Conservation (phyloP, 1,140 invertebrate species). For the Penaeus japonicus region DNA sequence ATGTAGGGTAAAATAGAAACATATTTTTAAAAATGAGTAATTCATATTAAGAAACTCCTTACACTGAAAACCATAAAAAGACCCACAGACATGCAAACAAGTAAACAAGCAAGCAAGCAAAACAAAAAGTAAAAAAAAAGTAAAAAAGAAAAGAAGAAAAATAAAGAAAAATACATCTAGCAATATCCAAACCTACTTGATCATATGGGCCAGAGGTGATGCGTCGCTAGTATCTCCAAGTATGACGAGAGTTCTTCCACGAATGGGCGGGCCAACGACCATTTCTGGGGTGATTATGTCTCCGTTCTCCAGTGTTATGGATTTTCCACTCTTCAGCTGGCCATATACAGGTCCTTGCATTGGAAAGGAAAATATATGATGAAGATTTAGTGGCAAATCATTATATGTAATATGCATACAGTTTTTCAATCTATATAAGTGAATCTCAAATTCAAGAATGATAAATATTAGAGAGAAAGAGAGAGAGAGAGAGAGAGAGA, state of each 20-base stretch:
- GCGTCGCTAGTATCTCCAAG: constrained; percentile 66
- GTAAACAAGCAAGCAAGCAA: too few relatives aligned
- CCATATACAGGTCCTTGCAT: constrained; percentile 59
- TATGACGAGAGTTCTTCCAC: constrained; percentile 64
- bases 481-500: too few relatives aligned
- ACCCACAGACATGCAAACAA: too few relatives aligned
- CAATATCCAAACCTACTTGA: constrained; percentile 55
- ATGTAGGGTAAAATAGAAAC: not conserved
- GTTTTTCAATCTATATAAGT: too few relatives aligned
- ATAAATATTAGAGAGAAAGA: too few relatives aligned
- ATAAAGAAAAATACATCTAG: not conserved
- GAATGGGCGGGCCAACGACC: constrained; percentile 62
- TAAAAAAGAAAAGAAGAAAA: not conserved
- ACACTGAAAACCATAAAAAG: not conserved
- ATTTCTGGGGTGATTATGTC: constrained; percentile 61
- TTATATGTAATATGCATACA: too few relatives aligned
- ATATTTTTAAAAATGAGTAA: not conserved
- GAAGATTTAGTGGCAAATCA: too few relatives aligned
- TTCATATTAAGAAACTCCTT: not conserved
- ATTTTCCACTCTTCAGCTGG: constrained; percentile 63
- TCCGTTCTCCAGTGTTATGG: constrained; percentile 62
- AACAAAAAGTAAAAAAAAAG: too few relatives aligned
- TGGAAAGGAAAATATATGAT: not conserved
- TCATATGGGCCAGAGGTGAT: constrained; percentile 61
- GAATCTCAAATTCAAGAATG: too few relatives aligned